Evolutionary conservation across 2,113 vertebrate species (phyloP).

Genomic region (Anolis carolinensis): DNA sequence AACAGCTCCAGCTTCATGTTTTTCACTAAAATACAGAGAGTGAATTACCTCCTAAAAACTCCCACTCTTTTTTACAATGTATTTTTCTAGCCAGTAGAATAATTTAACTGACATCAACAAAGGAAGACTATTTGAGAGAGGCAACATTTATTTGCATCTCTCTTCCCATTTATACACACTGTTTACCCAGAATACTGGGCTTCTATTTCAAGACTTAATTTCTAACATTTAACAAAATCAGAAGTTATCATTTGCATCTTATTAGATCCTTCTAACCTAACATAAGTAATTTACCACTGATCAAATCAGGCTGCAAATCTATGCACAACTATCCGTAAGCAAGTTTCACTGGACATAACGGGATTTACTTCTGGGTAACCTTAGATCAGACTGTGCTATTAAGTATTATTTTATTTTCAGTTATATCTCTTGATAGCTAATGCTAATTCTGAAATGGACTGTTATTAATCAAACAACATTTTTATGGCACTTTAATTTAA

Average conservation of each 20-base stretch:
- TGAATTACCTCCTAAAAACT: conserved; percentile 7
- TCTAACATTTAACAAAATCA: conserved; percentile 35
- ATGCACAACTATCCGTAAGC: background rate
- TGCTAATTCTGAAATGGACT: background rate
- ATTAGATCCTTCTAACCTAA: conserved; percentile 25
- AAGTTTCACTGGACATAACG: background rate
- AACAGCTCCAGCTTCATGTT: conserved; percentile 38
- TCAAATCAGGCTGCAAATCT: background rate
- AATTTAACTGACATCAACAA: conserved; percentile 35
- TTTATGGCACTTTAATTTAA: too few species aligned
- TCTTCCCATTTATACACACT: conserved; percentile 37
- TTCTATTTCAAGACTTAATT: conserved; percentile 23
- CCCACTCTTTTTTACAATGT: conserved; percentile 27
- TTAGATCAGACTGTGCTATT: background rate
- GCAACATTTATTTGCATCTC: conserved; percentile 36
- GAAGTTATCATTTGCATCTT: conserved; percentile 36
- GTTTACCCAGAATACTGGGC: conserved; percentile 24
- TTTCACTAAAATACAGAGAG: conserved; percentile 42
- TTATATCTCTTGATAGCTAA: background rate
- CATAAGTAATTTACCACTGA: conserved; percentile 30
- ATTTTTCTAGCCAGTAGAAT: conserved; percentile 61
- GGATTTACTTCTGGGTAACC: background rate
- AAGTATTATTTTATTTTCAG: conserved; percentile 15
- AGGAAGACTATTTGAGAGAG: conserved; percentile 5
- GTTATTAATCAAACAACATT: background rate